Evolutionary conservation across 1,140 invertebrate genomes (phyloP).

Genomic region (Anthonomus grandis): DNA sequence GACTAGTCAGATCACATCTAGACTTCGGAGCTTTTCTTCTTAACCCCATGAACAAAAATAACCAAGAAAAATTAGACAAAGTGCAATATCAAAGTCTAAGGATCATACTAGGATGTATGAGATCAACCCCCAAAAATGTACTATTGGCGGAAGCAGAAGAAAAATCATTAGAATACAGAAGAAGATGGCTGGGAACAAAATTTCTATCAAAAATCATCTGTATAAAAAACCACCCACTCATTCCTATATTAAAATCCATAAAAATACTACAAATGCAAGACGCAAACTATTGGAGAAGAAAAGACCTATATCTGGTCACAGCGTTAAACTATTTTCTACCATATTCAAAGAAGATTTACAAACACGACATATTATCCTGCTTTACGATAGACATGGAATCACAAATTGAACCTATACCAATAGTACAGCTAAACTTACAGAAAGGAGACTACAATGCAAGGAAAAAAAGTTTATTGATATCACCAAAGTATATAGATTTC

Average conservation of each 20-base stretch:
- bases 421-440: neutral
- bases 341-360: slow-evolving; percentile 1
- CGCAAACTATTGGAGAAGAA: neutral
- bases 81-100: slow-evolving; percentile 11
- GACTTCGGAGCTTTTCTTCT: slow-evolving; percentile 23
- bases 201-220: slow-evolving; percentile 7
- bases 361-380: neutral
- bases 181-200: slow-evolving; percentile 13
- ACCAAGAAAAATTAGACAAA: slow-evolving; percentile 5
- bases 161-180: slow-evolving; percentile 11
- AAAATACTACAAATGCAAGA: neutral
- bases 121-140: slow-evolving; percentile 20
- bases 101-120: slow-evolving; percentile 18
- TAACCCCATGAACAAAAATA: slow-evolving; percentile 1
- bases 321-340: neutral
- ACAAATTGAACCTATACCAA: neutral
- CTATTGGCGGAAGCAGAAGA: slow-evolving; percentile 16
- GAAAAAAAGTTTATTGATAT: slow-evolving; percentile 6
- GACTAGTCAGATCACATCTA: slow-evolving; percentile 15
- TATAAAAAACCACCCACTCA: slow-evolving; percentile 12
- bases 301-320: slow-evolving; percentile 1
- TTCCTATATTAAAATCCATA: neutral
- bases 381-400: slow-evolving; percentile 5
- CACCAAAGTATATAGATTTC: too few relatives aligned
- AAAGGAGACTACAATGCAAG: neutral